Conservation (phyloP, 1,140 invertebrate species). For the Drosophila sechellia region DNA sequence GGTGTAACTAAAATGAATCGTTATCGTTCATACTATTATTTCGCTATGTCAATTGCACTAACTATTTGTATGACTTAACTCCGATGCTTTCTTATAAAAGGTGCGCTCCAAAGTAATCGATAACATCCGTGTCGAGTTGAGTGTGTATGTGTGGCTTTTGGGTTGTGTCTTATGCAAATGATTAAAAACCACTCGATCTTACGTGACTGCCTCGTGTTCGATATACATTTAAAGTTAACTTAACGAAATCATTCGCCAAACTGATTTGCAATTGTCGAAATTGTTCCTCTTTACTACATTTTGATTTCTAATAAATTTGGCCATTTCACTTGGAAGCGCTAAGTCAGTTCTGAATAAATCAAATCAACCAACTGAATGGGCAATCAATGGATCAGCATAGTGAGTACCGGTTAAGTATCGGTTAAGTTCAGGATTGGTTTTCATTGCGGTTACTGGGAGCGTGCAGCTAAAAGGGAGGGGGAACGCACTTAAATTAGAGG, state of each 20-base stretch:
- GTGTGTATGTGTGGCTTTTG: conserved; percentile 13
- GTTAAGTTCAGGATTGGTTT: not conserved
- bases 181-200: conserved; percentile 45
- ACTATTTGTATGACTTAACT: conserved; percentile 63
- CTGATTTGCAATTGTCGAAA: conserved; percentile 51
- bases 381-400: conserved; percentile 39
- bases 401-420: conserved; percentile 14
- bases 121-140: conserved; percentile 14
- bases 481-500: conserved; percentile 70
- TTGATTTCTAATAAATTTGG: conserved; percentile 82
- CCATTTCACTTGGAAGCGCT: conserved; percentile 83
- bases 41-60: conserved; percentile 64
- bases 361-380: conserved; percentile 55
- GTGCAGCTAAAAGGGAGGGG: conserved; percentile 23
- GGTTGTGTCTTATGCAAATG: conserved; percentile 56
- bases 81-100: conserved; percentile 57
- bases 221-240: conserved; percentile 48
- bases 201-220: conserved; percentile 13
- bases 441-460: conserved; percentile 16
- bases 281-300: conserved; percentile 54
- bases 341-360: conserved; percentile 77
- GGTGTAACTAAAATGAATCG: conserved; percentile 67
- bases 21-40: conserved; percentile 55
- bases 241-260: conserved; percentile 57
- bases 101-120: conserved; percentile 68